Percentiles rank a stretch among this genome's conserved stretches.
Evolutionary conservation across 2,113 vertebrate genomes (phyloP).

Genomic region (Crocuta crocuta): DNA sequence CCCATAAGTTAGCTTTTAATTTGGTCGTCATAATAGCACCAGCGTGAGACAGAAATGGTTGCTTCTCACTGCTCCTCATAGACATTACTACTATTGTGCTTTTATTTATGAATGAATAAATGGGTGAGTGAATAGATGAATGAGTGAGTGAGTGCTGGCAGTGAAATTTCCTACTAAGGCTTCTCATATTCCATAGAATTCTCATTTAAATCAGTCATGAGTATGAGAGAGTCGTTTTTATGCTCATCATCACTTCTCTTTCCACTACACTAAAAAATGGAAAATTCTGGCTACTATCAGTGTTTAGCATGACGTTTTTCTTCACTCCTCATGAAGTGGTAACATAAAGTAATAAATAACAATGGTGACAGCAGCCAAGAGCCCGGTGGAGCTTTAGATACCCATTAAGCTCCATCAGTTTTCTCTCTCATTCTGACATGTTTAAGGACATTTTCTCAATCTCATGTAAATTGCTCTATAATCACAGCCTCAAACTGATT

Average conservation of each 20-base stretch:
- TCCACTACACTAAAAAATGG: not conserved
- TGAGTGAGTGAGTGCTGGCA: not conserved
- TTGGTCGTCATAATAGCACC: not conserved
- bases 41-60: not conserved
- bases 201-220: not conserved
- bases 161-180: not conserved
- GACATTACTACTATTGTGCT: not conserved
- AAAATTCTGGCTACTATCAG: not conserved
- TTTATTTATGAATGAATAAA: not conserved
- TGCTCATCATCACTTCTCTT: not conserved
- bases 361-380: not conserved
- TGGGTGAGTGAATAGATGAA: not conserved
- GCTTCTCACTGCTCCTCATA: not conserved
- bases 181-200: not conserved
- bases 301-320: not conserved
- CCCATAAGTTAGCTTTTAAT: not conserved
- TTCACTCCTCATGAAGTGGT: not conserved
- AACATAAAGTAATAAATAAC: not conserved
- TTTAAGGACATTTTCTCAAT: not conserved
- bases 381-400: not conserved
- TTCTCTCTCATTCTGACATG: not conserved
- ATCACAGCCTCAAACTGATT: not conserved
- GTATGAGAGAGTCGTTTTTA: not conserved
- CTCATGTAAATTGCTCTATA: not conserved
- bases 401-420: not conserved